Evolutionary conservation across 2,888 invertebrate species (phyloP).

Genomic region (Fissipunctia ypsillon): DNA sequence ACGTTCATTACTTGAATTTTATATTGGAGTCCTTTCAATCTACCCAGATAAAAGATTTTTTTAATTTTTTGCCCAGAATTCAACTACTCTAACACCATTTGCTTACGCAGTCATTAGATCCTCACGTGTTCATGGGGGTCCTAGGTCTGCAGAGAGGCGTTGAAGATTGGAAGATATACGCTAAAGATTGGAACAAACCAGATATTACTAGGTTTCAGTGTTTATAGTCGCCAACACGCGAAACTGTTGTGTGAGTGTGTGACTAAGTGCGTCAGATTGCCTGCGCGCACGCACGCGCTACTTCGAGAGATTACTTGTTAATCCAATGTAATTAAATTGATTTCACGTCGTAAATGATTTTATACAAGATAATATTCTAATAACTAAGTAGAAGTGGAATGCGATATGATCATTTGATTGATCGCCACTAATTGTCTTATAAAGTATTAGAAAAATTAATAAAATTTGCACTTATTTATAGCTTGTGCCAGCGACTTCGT

Average conservation of each 20-base stretch:
- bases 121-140: too few relatives aligned
- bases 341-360: constrained; percentile 42
- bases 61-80: background rate
- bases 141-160: too few relatives aligned
- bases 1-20: background rate
- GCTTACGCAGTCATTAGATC: too few relatives aligned
- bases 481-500: too few relatives aligned
- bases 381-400: constrained; percentile 18
- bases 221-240: too few relatives aligned
- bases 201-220: background rate
- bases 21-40: too few relatives aligned
- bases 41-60: background rate
- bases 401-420: constrained; percentile 22
- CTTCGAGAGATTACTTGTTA: constrained; percentile 13
- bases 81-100: too few relatives aligned
- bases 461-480: too few relatives aligned
- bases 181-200: background rate
- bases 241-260: background rate
- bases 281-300: constrained; percentile 18
- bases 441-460: constrained; percentile 1
- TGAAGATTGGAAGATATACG: background rate
- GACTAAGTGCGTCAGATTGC: background rate
- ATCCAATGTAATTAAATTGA: constrained; percentile 31
- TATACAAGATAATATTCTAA: constrained; percentile 27
- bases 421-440: background rate